Evolutionary conservation across 2,113 vertebrate genomes (phyloP), one percentile per base, ranked within the genome.

Genomic region (Zapus hudsonius): DNA sequence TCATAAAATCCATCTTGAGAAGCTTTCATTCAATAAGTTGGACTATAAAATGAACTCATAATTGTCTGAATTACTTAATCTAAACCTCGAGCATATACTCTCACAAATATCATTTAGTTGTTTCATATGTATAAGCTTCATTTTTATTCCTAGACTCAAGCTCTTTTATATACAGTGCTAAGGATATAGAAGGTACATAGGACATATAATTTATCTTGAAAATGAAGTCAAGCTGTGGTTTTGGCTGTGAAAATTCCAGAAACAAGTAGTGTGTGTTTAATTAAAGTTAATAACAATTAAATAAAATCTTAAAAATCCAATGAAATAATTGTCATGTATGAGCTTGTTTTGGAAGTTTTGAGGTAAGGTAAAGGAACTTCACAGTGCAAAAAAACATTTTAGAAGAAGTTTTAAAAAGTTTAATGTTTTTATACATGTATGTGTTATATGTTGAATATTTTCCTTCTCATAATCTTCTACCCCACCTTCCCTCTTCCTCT

Each of bases 261-360:
- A 92, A 66, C 9, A 74, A 70, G 57, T 23, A 27, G 22, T 47
- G 44, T 94, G 27, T 85, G 38, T 93, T 90, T 84, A 83, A 38
- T 67, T 57, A 84, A 87, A 69, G 17, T 63, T 15, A 33, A 59
- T 55, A 76, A 67, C n/a, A 90, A 74, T 20, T 72, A 25, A 19
- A 61, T 88, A 87, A 90, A 81, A 42, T 2, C 13, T 91, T 44
- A 29, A 81, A 84, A 47, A 59, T 42, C 33, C 47, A 55, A 20
- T 55, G 25, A 85, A 88, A 91, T 73, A 85, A 38, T 22, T 88
- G 7, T 90, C 38, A 4, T 67, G 2, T 92, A 22, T 78, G 44
- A 7, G 16, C 63, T 78, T 81, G 19, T 55, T 66, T 85, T 69
- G 64, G 40, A 82, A 66, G 23, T 82, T 13, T n/a, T 83, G 16